phyloP scores from a whole-genome alignment of 2,888 invertebrate genomes.

The Conistra vaccinii region DNA sequence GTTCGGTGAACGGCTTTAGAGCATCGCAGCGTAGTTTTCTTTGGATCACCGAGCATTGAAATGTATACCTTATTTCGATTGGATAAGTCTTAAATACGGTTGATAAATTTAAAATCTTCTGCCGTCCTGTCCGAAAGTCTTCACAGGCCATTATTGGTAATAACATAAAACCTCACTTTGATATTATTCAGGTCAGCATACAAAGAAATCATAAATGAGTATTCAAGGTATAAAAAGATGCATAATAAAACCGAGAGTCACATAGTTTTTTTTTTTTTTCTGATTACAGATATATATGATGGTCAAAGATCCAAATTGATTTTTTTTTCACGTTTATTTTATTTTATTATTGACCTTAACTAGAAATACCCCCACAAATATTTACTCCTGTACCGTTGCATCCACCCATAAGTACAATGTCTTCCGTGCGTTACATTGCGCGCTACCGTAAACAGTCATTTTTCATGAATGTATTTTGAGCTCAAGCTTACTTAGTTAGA shows the following conservation, averaged over 20 bases:
- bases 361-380: neutral
- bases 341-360: too few species aligned
- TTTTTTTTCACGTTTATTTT: too few species aligned
- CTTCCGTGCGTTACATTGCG: neutral
- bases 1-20: too few species aligned
- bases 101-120: too few species aligned
- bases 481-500: neutral
- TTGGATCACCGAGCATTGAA: too few species aligned
- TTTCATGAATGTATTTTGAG: too few species aligned
- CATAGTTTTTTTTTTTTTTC: neutral
- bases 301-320: neutral
- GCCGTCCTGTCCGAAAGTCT: too few species aligned
- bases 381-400: neutral
- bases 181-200: neutral
- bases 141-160: too few species aligned
- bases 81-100: too few species aligned
- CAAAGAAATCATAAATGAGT: too few species aligned
- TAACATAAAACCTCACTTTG: neutral
- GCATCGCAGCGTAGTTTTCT: too few species aligned
- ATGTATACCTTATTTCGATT: too few species aligned
- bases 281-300: neutral
- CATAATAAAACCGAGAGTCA: neutral
- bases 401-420: neutral
- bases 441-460: neutral
- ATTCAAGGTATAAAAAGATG: neutral